These are phyloP conservation scores for Nudaria mundana DNA, from an alignment of 2,888 invertebrate genomes.

Conservation along the genomic window DNA sequence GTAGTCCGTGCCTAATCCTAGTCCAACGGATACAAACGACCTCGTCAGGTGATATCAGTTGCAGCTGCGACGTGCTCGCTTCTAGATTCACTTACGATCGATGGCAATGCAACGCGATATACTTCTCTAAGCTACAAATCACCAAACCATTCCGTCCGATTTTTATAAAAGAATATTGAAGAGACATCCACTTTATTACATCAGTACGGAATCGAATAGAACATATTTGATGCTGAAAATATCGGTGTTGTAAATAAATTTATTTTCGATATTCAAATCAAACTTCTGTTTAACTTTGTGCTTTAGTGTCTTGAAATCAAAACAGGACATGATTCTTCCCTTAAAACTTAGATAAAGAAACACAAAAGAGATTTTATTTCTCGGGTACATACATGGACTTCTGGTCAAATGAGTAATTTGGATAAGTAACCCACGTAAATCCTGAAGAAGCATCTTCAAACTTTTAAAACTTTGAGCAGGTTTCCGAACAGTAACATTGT, in stretches of 20 bases:
- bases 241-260: constrained; percentile 5
- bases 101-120: constrained; percentile 62
- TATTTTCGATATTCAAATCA: constrained; percentile 10
- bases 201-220: constrained; percentile 17
- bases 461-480: no score
- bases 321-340: no score
- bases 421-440: no score
- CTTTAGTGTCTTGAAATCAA: constrained; percentile 7
- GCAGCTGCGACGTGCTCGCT: constrained; percentile 56
- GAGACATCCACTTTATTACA: constrained; percentile 23
- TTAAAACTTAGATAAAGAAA: no score
- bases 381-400: no score
- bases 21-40: constrained; percentile 65
- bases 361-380: no score
- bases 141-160: constrained; percentile 34
- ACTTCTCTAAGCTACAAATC: constrained; percentile 46
- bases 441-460: no score
- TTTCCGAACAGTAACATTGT: no score
- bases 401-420: no score
- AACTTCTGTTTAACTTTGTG: constrained; percentile 14
- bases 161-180: constrained; percentile 37
- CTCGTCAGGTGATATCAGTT: constrained; percentile 68
- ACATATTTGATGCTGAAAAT: constrained; percentile 14
- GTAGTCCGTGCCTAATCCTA: constrained; percentile 50
- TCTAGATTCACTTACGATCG: constrained; percentile 68